phyloP scores from a whole-genome alignment of 2,888 invertebrate species.

The Nudaria mundana region DNA sequence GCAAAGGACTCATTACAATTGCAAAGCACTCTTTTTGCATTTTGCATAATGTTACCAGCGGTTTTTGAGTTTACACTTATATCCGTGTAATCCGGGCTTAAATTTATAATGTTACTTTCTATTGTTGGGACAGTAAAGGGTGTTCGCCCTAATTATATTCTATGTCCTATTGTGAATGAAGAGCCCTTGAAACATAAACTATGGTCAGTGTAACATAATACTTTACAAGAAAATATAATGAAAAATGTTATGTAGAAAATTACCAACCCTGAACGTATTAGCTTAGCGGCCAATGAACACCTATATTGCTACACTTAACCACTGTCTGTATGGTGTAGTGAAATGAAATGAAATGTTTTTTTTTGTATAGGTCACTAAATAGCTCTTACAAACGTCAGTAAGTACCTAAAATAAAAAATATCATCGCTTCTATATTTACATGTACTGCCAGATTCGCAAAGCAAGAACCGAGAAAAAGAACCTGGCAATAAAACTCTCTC shows the following conservation, averaged over 20 bases:
- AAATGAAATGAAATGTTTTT: too few relatives aligned
- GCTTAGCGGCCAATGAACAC: background rate
- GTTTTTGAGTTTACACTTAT: constrained; percentile 41
- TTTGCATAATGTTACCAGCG: constrained; percentile 30
- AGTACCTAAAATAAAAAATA: too few relatives aligned
- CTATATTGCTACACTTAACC: background rate
- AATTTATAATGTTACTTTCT: constrained; percentile 36
- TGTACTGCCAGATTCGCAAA: too few relatives aligned
- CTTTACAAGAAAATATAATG: constrained; percentile 20
- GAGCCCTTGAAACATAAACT: constrained; percentile 46
- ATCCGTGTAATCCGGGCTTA: constrained; percentile 53
- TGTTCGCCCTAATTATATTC: constrained; percentile 51
- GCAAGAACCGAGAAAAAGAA: too few relatives aligned
- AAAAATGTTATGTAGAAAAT: background rate
- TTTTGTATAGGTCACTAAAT: too few relatives aligned
- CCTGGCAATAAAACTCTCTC: too few relatives aligned
- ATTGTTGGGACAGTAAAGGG: constrained; percentile 29
- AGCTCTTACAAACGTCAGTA: too few relatives aligned
- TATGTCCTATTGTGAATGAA: constrained; percentile 44
- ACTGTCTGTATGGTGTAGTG: background rate
- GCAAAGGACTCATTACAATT: constrained; percentile 37
- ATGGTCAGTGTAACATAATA: constrained; percentile 67
- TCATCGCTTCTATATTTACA: too few relatives aligned
- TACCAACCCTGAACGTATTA: background rate
- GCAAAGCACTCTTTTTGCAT: constrained; percentile 32